Base-by-base conservation (phyloP, 2,888 invertebrate genomes). In the Laspeyria flexula region DNA sequence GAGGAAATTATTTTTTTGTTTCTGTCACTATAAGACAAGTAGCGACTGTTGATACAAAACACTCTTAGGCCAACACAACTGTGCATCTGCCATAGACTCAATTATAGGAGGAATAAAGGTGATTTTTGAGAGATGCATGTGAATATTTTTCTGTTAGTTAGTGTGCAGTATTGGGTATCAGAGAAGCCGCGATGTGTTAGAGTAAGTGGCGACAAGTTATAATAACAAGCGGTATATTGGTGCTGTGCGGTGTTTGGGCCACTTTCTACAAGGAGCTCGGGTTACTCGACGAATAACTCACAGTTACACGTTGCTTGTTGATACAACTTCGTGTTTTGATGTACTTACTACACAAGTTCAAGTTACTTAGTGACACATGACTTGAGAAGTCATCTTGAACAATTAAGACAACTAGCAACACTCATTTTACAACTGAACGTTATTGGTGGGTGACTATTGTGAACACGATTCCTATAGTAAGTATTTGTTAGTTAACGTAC, bases 151-250 rank as follows among this genome's bases (percentile, higher is more conserved):
- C 35, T 48, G 27, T 47, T 51, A 18, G 40, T 34, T 16, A 12
- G 40, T 41, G 54, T 43, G 40, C 40, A 58, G 81, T 88, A 72
- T 89, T 81, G 71, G 68, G 71, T 90, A 83, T 78, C 88, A 83
- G 68, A 84, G 75, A 74, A 71, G 75, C 78, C 81, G 81, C 75
- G 66, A 51, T 69, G 69, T 73, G 71, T 69, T 70, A 60, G 65
- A 69, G 77, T 85, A 86, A 88, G 89, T 87, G 89, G 81, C 79
- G 85, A 85, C 88, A 82, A 77, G 75, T 85, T 86, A 81, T 82
- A 87, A 89, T 77, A 90, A 89, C 90, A 89, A 79, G 80, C 76
- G 77, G 79, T 83, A 75, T 86, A 84, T 85, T 81, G 82, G 79
- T 62, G 64, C 59, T 61, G 66, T 62, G 64, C 59, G 62, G 66